These are phyloP conservation scores for Parambassis ranga DNA, from an alignment of 2,797 vertebrate species.

Conservation along the genomic window DNA sequence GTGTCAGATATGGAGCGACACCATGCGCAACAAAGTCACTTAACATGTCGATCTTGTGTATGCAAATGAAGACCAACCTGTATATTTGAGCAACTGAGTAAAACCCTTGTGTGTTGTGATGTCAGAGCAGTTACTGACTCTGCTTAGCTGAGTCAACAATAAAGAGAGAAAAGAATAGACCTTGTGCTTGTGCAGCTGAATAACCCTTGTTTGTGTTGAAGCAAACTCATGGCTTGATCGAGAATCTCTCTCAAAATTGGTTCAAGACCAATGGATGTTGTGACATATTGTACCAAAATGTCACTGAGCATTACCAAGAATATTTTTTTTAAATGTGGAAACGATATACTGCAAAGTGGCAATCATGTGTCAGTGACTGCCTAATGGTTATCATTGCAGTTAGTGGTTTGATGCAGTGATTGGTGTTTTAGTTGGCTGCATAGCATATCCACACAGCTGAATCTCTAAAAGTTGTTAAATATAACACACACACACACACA, in stretches of 20 bases:
- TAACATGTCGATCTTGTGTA: no score
- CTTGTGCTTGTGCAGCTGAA: no score
- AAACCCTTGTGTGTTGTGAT: no score
- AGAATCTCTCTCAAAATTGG: background rate
- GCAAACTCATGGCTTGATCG: background rate
- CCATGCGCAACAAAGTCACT: no score
- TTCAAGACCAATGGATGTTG: background rate
- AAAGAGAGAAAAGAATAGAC: no score
- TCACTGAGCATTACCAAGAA: background rate
- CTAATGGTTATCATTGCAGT: conserved; percentile 10
- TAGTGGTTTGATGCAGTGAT: conserved; percentile 20
- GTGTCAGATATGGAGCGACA: background rate
- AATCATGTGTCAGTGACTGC: no score
- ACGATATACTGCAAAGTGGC: background rate
- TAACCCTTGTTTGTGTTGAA: background rate
- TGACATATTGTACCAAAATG: background rate
- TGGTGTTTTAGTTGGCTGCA: conserved; percentile 29
- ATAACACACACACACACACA: conserved; percentile 12
- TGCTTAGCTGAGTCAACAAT: no score
- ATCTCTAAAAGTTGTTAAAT: conserved; percentile 47
- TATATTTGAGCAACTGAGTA: no score
- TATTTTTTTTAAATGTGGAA: no score
- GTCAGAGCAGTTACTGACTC: no score
- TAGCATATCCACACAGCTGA: conserved; percentile 23
- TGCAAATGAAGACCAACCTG: no score